Evolutionary conservation across 2,888 invertebrate species (phyloP).

Genomic region (Papilio protenor): DNA sequence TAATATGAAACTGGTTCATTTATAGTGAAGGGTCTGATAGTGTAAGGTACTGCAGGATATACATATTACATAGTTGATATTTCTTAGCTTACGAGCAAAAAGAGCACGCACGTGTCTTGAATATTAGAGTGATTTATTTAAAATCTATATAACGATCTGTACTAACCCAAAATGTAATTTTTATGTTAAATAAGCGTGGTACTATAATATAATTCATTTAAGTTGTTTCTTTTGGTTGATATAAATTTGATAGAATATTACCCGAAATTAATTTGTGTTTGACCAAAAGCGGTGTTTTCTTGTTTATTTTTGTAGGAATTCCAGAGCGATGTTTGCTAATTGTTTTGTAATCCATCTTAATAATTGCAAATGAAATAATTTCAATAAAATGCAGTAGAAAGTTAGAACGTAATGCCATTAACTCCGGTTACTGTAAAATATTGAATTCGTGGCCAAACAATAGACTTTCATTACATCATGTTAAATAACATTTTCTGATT

Average conservation of each 20-base stretch:
- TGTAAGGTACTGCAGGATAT: background rate
- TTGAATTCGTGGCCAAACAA: conserved; percentile 26
- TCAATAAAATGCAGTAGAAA: background rate
- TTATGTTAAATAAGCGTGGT: too few species aligned
- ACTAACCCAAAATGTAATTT: too few species aligned
- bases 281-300: background rate
- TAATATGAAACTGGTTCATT: conserved; percentile 16
- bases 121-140: background rate
- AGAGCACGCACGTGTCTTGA: conserved; percentile 1
- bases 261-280: background rate
- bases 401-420: conserved; percentile 16
- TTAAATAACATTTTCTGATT: conserved; percentile 20
- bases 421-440: background rate
- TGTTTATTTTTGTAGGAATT: background rate
- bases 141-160: background rate
- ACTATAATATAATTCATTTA: background rate
- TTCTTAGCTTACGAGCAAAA: background rate
- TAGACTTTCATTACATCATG: conserved; percentile 28
- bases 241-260: background rate
- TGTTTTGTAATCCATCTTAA: background rate
- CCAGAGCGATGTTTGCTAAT: background rate
- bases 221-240: background rate
- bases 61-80: background rate
- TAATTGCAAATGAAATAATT: background rate
- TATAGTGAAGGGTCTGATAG: conserved; percentile 7